phyloP scores from a whole-genome alignment of 1,140 invertebrate genomes.

The Cardiocondyla obscurior region DNA sequence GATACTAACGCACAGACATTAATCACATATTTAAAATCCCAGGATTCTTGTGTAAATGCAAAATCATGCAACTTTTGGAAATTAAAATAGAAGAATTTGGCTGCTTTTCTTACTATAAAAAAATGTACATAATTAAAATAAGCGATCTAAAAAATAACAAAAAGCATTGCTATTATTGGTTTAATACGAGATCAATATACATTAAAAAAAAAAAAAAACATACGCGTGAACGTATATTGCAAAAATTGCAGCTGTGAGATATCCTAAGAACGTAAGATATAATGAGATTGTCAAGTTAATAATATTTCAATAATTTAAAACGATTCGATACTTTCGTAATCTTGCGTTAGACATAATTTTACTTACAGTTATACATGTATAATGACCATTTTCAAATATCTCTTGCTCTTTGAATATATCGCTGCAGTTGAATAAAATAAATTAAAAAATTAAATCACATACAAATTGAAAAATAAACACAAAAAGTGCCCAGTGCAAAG shows the following conservation, averaged over 20 bases:
- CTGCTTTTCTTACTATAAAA: conserved; percentile 31
- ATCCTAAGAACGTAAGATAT: conserved; percentile 73
- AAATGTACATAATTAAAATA: conserved; percentile 27
- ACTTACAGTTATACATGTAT: neutral
- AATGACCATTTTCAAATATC: neutral
- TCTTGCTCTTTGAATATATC: conserved; percentile 72
- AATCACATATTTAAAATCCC: conserved; percentile 21
- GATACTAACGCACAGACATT: neutral
- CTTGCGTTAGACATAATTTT: neutral
- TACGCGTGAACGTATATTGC: neutral
- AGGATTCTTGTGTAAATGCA: conserved; percentile 34
- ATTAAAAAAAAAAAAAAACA: conserved; percentile 49
- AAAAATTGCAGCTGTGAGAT: conserved; percentile 50
- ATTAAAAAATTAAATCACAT: conserved; percentile 58
- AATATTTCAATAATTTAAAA: too few species aligned
- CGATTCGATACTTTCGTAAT: neutral
- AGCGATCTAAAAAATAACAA: conserved; percentile 2
- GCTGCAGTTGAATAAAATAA: conserved; percentile 37
- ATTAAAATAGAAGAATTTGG: conserved; percentile 4
- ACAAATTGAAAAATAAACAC: conserved; percentile 82
- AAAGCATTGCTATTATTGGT: conserved; percentile 29
- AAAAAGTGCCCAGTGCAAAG: conserved; percentile 80
- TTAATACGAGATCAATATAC: conserved; percentile 31
- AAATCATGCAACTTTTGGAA: conserved; percentile 49
- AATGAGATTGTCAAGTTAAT: neutral